Base-by-base conservation (phyloP, 2,888 invertebrate genomes). In the Melanotus villosus region DNA sequence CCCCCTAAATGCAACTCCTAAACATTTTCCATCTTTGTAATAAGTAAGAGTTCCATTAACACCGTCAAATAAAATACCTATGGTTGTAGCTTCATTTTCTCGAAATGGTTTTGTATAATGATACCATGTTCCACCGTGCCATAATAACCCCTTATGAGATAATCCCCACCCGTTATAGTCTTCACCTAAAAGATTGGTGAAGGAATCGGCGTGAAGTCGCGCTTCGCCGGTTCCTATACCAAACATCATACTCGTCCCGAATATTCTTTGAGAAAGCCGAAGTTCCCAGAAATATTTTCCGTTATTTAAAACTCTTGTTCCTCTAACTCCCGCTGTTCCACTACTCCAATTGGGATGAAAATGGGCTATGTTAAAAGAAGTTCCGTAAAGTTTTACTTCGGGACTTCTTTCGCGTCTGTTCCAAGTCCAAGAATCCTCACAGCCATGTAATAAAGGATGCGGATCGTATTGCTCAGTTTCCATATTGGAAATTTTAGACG, bases 301-400 rank as follows among this genome's bases (percentile, higher is more conserved):
- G 76, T 89, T 88, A 80, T 91, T 91, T n/a, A 93, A 84, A 5
- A 89, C 83, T 18, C 88, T 84, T 14, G 88, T 90, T 4, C 92
- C 92, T 52, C 91, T 86, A 0, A 92, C 90, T 0, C 90, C 92
- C 0, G 92, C 92, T 0, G 92, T 92, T 6, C 92, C 92, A 77
- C 90, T 90, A 79, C 91, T 91, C 92, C 92, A 92, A 79, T 91
- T 90, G 5, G 92, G 92, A 82, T 93, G 92, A 79, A 93, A 93
- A 78, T 89, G 88, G 0, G 90, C 92, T n/a, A 88, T 89, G 41
- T 87, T 84, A 68, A 84, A 84, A 58, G 86, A 84, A 32, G 84
- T 82, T 2, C 89, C 90, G 70, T 87, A 87, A 10, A 92, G 84
- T 12, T 88, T 86, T n/a, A 90, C 88, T 77, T 89, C 88, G 5